Conservation (phyloP, 2,888 invertebrate species). For the Chironomus riparius region DNA sequence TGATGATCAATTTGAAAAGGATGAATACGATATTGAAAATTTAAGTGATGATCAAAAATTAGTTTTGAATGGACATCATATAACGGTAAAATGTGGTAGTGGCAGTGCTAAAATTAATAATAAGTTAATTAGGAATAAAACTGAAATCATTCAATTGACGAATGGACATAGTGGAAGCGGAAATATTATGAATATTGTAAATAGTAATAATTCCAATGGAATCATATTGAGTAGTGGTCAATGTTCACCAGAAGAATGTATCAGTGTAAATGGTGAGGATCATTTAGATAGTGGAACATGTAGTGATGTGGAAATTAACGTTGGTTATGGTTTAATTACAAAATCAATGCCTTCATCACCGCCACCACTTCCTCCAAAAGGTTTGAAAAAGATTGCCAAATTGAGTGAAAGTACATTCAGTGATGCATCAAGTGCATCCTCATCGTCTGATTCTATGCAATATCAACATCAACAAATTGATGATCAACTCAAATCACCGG, state of each 20-base stretch:
- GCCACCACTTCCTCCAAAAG: conserved; percentile 58
- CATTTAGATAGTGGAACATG: conserved; percentile 78
- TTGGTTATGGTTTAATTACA: conserved; percentile 23
- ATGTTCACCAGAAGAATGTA: conserved; percentile 56
- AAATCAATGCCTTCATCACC: conserved; percentile 37
- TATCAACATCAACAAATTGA: conserved; percentile 36
- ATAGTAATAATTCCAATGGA: background rate
- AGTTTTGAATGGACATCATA: background rate
- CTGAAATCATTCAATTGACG: background rate
- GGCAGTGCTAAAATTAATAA: no score
- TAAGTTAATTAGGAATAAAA: background rate
- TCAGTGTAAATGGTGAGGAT: conserved; percentile 41
- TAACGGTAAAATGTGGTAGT: background rate
- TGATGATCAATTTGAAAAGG: background rate
- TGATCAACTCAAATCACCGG: conserved; percentile 9
- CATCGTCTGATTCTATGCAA: conserved; percentile 67
- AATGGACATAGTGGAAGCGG: background rate
- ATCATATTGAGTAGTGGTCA: conserved; percentile 57
- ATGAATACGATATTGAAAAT: background rate
- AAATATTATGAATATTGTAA: background rate
- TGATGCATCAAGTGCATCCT: conserved; percentile 52
- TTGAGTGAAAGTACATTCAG: conserved; percentile 50
- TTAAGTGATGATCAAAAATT: conserved; percentile 22
- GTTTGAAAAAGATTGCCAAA: conserved; percentile 50
- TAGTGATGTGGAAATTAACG: conserved; percentile 59